A percentile compares a stretch with the other conserved stretches of the same genome.
These are phyloP conservation scores for Xenopus petersii DNA, from an alignment of 2,797 vertebrate species.

Conservation along the genomic window DNA sequence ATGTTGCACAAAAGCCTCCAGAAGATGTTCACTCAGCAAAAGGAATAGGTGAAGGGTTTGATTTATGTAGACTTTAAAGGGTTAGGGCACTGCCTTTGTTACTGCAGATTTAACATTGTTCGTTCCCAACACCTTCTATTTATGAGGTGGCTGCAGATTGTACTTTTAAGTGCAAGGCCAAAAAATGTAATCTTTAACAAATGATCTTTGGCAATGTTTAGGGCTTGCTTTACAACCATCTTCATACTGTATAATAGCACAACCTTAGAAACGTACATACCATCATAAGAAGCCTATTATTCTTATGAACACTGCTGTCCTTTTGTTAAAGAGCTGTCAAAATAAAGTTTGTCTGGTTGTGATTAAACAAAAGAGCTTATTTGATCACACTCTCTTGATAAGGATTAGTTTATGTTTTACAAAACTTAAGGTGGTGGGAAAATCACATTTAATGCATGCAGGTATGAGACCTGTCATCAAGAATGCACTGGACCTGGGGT, in stretches of 20 bases:
- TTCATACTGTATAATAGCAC: not conserved
- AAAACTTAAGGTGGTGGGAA: too few species aligned
- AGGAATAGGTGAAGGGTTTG: slow-evolving; percentile 53
- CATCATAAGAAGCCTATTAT: slow-evolving; percentile 48
- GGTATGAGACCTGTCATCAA: too few species aligned
- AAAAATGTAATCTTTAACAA: slow-evolving; percentile 18
- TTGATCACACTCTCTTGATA: not conserved
- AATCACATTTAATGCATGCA: too few species aligned
- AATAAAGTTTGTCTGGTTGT: slow-evolving; percentile 10
- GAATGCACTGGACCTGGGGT: too few species aligned
- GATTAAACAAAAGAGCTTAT: slow-evolving; percentile 11
- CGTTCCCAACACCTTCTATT: slow-evolving; percentile 51
- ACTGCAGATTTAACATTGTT: slow-evolving; percentile 47
- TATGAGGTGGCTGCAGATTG: slow-evolving; percentile 50
- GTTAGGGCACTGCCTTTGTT: slow-evolving; percentile 49
- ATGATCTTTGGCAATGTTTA: slow-evolving; percentile 36
- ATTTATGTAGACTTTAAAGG: slow-evolving; percentile 58
- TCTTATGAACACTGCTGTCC: slow-evolving; percentile 34
- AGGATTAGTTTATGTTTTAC: not conserved
- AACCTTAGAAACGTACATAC: slow-evolving; percentile 39
- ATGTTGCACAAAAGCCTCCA: slow-evolving; percentile 52
- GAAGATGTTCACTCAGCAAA: slow-evolving; percentile 53
- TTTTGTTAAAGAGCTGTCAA: slow-evolving; percentile 17
- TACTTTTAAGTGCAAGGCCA: slow-evolving; percentile 39
- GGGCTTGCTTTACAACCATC: slow-evolving; percentile 22